These are phyloP conservation scores for Podarcis muralis DNA, from an alignment of 2,113 vertebrate species.

Conservation along the genomic window DNA sequence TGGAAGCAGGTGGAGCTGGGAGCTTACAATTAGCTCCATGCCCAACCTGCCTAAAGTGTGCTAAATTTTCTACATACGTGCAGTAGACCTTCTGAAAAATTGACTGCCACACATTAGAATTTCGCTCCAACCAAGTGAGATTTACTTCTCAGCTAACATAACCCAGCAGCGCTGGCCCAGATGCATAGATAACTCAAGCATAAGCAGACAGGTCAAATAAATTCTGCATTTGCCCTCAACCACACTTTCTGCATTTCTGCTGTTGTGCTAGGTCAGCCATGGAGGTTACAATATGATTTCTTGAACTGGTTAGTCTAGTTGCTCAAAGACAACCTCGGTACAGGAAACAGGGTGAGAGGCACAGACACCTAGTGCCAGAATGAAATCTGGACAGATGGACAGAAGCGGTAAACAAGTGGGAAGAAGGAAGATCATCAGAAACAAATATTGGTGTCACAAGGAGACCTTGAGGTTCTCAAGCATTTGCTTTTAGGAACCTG, in stretches of 20 bases:
- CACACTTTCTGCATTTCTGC: neutral
- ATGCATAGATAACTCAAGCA: neutral
- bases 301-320: neutral
- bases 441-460: neutral
- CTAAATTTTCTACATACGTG: neutral
- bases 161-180: no score
- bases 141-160: neutral
- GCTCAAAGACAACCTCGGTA: neutral
- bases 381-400: neutral
- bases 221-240: neutral
- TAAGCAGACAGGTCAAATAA: neutral
- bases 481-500: neutral
- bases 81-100: neutral
- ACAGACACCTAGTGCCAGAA: neutral
- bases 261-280: neutral
- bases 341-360: neutral
- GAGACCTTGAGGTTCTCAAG: neutral
- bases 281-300: neutral
- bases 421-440: neutral
- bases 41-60: neutral
- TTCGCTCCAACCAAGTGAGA: neutral
- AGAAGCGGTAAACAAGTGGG: neutral
- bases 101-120: neutral
- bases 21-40: neutral
- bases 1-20: neutral